Conservation (phyloP, 2,888 invertebrate species). For the Vesta saturnalis region DNA sequence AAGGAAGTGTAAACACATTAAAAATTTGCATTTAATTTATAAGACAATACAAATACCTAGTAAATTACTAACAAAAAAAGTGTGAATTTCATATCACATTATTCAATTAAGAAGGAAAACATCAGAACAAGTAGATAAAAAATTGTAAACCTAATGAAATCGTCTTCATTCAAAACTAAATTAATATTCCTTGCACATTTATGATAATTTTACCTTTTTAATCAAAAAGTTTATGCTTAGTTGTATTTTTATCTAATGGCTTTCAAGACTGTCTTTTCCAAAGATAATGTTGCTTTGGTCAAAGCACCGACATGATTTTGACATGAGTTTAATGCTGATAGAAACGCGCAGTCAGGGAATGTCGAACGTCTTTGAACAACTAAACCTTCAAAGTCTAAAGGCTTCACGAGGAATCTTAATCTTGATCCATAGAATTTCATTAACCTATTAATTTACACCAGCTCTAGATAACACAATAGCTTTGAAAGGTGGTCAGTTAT, state of each 20-base stretch:
- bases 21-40: too few species aligned
- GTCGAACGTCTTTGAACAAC: conserved; percentile 50
- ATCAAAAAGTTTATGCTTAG: neutral
- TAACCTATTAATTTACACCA: conserved; percentile 51
- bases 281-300: conserved; percentile 30
- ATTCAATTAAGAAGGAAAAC: too few species aligned
- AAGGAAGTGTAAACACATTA: too few species aligned
- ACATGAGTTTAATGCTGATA: conserved; percentile 23
- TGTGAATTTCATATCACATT: too few species aligned
- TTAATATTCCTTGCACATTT: neutral
- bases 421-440: conserved; percentile 53
- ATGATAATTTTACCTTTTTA: neutral
- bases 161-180: neutral
- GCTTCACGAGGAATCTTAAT: conserved; percentile 53
- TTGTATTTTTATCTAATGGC: conserved; percentile 31
- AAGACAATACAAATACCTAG: too few species aligned
- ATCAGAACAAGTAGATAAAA: too few species aligned
- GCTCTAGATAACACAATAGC: conserved; percentile 24
- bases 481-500: conserved; percentile 29
- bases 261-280: conserved; percentile 40
- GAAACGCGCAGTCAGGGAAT: conserved; percentile 46
- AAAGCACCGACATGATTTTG: conserved; percentile 30
- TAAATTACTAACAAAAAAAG: too few species aligned
- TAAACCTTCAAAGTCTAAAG: conserved; percentile 51
- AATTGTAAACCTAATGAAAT: neutral